phyloP scores from a whole-genome alignment of 2,888 invertebrate genomes.

The Epinotia nisella region DNA sequence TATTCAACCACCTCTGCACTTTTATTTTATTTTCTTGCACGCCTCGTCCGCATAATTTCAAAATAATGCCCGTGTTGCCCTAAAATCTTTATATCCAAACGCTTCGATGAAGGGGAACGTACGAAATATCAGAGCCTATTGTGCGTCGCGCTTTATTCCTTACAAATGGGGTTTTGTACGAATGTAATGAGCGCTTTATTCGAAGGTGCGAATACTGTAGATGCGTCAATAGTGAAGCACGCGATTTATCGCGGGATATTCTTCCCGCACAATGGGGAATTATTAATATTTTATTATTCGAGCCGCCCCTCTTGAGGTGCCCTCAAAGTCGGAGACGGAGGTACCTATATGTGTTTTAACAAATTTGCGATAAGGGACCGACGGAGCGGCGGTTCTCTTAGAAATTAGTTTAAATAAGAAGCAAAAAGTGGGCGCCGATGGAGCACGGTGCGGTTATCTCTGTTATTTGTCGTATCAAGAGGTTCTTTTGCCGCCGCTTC shows the following conservation, averaged over 20 bases:
- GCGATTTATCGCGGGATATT: constrained; percentile 64
- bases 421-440: constrained; percentile 74
- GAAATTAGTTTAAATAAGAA: constrained; percentile 68
- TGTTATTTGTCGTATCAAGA: constrained; percentile 82
- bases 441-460: constrained; percentile 72
- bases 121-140: constrained; percentile 78
- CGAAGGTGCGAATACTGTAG: constrained; percentile 75
- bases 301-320: constrained; percentile 23
- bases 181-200: constrained; percentile 81
- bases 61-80: constrained; percentile 73
- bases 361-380: constrained; percentile 60
- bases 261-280: constrained; percentile 41
- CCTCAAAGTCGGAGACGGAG: constrained; percentile 3
- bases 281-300: constrained; percentile 43
- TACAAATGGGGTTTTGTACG: constrained; percentile 77
- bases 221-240: constrained; percentile 64
- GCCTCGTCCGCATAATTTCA: constrained; percentile 75
- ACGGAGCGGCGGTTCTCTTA: constrained; percentile 56
- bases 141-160: constrained; percentile 76
- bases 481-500: constrained; percentile 68
- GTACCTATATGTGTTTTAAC: constrained; percentile 38
- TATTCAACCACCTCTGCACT: constrained; percentile 73
- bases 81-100: constrained; percentile 67
- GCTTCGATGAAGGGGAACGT: constrained; percentile 71
- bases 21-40: constrained; percentile 79